Evolutionary conservation across 2,888 invertebrate genomes (phyloP), one percentile per base, ranked within the genome.

Genomic region (Campoplex nolae): DNA sequence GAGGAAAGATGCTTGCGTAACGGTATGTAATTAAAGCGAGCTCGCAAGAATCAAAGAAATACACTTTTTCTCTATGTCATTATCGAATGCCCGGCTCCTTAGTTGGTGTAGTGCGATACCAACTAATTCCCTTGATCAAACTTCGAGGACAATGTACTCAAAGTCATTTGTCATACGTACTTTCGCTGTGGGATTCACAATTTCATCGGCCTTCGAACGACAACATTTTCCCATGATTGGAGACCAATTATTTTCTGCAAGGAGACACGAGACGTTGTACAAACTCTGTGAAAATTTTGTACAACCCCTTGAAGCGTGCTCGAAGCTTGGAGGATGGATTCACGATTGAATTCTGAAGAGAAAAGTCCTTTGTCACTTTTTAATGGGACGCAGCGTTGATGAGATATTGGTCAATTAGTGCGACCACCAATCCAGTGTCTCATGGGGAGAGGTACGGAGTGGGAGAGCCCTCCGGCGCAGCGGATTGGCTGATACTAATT

Each of bases 1-100:
- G 87, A 87, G 81, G 78, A 82, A 78, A 84, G 87, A 84, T 84
- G 77, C 81, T 84, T 87, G 87, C 87, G 84, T 87, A 87, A 87
- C 84, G 84, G 84, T 87, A 82, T 84, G 87, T 87, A 84, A 87
- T 87, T 84, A 84, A 82, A 82, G 54, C 78, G 81, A 75, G 67
- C 87, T 48, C 54, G 79, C 42, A 62, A 62, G 73, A 84, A 87
- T 84, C 81, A 78, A 75, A 84, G 84, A 48, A 87, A 84, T 84
- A 87, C 78, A 84, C 83, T 83, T 84, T 80, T 81, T 86, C 79
- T 83, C 73, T 84, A 51, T 86, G 68, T 84, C 86, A 86, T 86
- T 84, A 86, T 86, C 83, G 86, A 77, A 77, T 65, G 73, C 76
- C 51, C 71, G 80, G 84, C 67, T 67, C 86, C 84, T 28, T 86